Evolutionary conservation across 2,113 vertebrate genomes (phyloP).

Genomic region (Ovis canadensis): DNA sequence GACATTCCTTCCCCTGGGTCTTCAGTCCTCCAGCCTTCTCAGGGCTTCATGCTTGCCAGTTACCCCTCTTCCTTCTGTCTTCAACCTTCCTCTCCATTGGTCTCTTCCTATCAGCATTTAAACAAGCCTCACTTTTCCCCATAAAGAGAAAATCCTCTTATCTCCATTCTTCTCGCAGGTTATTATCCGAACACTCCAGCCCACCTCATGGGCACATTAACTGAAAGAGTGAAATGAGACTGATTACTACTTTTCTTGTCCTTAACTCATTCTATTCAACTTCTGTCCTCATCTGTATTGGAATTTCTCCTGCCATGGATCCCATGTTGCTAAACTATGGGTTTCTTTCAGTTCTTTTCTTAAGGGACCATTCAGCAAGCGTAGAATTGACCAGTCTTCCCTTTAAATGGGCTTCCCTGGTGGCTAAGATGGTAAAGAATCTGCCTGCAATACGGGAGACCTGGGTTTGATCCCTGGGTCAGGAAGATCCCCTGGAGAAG

Average conservation of each 20-base stretch:
- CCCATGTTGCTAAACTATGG: not conserved
- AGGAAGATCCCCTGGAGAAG: not conserved
- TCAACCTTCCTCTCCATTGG: not conserved
- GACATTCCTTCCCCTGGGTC: not conserved
- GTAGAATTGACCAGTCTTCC: rapidly evolving
- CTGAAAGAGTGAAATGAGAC: not conserved
- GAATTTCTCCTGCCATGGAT: not conserved
- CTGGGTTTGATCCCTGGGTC: not conserved
- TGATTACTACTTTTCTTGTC: not conserved
- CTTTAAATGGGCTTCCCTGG: not conserved
- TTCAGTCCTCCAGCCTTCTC: not conserved
- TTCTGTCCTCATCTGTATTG: not conserved
- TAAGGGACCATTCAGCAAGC: not conserved
- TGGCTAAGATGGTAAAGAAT: not conserved
- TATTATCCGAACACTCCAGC: not conserved
- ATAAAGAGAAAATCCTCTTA: not conserved
- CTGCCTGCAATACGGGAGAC: not conserved
- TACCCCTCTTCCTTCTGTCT: not conserved
- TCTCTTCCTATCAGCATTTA: not conserved
- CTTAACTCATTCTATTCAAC: not conserved
- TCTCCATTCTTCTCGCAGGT: not conserved
- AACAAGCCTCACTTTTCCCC: not conserved
- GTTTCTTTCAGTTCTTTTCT: not conserved
- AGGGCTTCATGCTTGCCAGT: not conserved
- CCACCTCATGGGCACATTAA: not conserved